Conservation (phyloP, 2,797 vertebrate species). For the Spheniscus humboldti region DNA sequence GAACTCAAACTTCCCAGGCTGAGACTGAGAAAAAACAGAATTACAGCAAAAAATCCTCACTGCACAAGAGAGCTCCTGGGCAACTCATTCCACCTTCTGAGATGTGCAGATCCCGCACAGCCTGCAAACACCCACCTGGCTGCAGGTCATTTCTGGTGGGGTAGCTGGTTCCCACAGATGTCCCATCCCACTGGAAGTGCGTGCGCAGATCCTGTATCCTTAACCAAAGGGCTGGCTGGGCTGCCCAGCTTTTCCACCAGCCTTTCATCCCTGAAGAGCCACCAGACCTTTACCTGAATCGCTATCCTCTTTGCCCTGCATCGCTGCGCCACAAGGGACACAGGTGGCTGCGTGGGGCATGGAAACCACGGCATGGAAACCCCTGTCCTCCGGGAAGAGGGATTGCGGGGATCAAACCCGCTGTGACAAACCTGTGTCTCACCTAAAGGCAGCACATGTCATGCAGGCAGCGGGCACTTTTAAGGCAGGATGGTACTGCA, state of each 20-base stretch:
- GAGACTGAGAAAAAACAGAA: background rate
- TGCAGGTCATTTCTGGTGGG: background rate
- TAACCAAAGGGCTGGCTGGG: background rate
- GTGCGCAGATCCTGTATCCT: background rate
- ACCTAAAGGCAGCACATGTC: background rate
- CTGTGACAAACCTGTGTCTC: background rate
- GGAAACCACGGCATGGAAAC: accelerated
- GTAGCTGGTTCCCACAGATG: accelerated
- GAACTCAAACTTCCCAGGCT: background rate
- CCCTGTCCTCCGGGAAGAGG: background rate
- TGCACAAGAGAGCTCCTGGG: background rate
- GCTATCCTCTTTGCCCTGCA: background rate
- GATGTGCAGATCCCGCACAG: background rate
- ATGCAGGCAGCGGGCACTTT: accelerated
- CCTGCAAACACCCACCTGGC: background rate
- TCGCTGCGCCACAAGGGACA: background rate
- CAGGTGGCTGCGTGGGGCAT: accelerated
- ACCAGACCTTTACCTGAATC: accelerated
- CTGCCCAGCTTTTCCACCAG: background rate
- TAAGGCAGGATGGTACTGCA: background rate
- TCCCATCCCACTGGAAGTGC: accelerated
- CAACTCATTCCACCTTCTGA: background rate
- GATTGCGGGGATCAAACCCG: accelerated
- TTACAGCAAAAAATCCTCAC: background rate
- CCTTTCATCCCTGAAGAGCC: background rate